Conservation (phyloP, 2,888 invertebrate genomes). For the Cantharis flavilabris region DNA sequence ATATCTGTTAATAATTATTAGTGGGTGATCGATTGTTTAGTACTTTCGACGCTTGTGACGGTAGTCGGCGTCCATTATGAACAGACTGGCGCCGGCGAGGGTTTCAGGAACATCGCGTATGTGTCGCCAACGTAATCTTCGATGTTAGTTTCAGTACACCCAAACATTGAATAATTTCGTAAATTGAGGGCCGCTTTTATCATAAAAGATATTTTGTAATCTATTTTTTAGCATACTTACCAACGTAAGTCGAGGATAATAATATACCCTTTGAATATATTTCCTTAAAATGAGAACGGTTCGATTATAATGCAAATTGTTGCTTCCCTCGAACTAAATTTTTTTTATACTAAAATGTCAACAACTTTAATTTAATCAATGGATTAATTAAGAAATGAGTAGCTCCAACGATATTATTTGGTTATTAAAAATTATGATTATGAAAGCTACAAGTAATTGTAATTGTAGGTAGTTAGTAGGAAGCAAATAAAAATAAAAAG, state of each 20-base stretch:
- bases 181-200: neutral
- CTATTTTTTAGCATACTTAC: neutral
- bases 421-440: neutral
- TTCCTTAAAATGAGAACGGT: neutral
- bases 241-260: neutral
- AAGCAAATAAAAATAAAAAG: neutral
- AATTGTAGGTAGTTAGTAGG: neutral
- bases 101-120: slow-evolving; percentile 13
- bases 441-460: neutral
- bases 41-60: slow-evolving; percentile 12
- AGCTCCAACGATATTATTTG: neutral
- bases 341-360: neutral
- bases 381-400: neutral
- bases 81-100: slow-evolving; percentile 29
- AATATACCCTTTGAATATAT: neutral
- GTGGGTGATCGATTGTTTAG: slow-evolving; percentile 21
- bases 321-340: neutral
- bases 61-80: slow-evolving; percentile 24
- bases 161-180: neutral
- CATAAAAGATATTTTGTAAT: neutral
- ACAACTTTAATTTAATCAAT: neutral
- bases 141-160: neutral
- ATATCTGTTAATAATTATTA: slow-evolving; percentile 3
- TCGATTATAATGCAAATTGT: neutral
- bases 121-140: slow-evolving; percentile 12